These are phyloP conservation scores for Cossypha polioptera DNA, from an alignment of 2,797 vertebrate species.

Conservation along the genomic window DNA sequence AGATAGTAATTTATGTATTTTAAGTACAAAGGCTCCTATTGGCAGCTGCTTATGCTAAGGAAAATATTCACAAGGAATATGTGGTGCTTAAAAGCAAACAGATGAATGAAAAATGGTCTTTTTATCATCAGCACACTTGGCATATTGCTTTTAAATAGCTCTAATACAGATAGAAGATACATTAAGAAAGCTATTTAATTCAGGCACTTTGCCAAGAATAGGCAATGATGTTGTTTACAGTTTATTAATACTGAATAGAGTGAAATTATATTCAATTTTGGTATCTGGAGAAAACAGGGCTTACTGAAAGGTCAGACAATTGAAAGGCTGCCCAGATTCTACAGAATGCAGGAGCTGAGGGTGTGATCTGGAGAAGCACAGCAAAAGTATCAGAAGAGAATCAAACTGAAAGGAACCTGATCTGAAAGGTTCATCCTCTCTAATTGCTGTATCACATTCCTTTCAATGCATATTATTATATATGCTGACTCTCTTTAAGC, in stretches of 20 bases:
- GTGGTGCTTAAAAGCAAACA: constrained; percentile 33
- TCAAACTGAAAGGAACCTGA: neutral
- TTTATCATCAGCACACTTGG: constrained; percentile 5
- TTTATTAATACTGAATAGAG: constrained; percentile 71
- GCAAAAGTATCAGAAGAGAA: neutral
- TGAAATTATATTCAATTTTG: constrained; percentile 65
- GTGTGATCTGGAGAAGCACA: neutral
- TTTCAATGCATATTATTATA: constrained; percentile 24
- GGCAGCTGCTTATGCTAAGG: neutral
- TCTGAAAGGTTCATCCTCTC: neutral
- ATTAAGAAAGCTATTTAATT: constrained; percentile 67
- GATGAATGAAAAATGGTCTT: constrained; percentile 1
- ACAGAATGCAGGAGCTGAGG: constrained; percentile 1
- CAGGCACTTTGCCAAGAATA: constrained; percentile 52
- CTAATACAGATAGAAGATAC: constrained; percentile 39
- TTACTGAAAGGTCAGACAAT: constrained; percentile 57
- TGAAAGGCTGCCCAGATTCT: constrained; percentile 30
- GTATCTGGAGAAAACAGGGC: constrained; percentile 50
- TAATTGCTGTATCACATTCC: constrained; percentile 6
- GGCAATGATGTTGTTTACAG: constrained; percentile 56
- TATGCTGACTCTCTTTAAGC: neutral
- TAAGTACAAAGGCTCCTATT: neutral
- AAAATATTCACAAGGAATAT: neutral
- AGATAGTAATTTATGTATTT: neutral
- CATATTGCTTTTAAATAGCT: constrained; percentile 57